Percentiles rank a stretch among this genome's conserved stretches.
phyloP scores from a whole-genome alignment of 1,140 invertebrate genomes.

The Drosophila suzukii region DNA sequence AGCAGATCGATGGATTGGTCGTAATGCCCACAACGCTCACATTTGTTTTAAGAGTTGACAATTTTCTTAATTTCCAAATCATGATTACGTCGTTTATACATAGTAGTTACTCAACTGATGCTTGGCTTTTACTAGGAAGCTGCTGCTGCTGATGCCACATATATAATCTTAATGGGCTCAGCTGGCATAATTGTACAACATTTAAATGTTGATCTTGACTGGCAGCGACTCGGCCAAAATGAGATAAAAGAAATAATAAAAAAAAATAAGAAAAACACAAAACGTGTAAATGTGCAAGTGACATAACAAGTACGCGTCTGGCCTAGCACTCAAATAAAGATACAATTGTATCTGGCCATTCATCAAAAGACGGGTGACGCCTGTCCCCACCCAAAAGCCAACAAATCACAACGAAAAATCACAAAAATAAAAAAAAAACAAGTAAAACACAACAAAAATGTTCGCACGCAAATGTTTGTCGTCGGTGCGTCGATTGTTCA shows the following conservation, averaged over 20 bases:
- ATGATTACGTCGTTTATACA: conserved; percentile 23
- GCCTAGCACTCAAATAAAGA: conserved; percentile 53
- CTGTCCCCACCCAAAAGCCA: neutral
- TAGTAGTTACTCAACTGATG: conserved; percentile 29
- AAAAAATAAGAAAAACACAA: conserved; percentile 2
- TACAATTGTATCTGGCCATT: conserved; percentile 77
- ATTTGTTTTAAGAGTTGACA: conserved; percentile 20
- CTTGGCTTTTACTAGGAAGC: conserved; percentile 21
- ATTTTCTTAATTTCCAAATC: conserved; percentile 46
- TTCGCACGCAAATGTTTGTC: conserved; percentile 68
- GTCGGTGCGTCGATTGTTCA: conserved; percentile 39
- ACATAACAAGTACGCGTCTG: conserved; percentile 66
- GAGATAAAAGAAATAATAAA: conserved; percentile 37
- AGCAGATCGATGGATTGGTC: conserved; percentile 16
- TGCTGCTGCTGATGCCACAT: conserved; percentile 14
- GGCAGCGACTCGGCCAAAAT: conserved; percentile 34
- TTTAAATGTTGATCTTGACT: conserved; percentile 70
- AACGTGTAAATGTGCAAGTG: conserved; percentile 74
- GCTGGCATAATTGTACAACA: conserved; percentile 65
- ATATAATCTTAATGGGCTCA: conserved; percentile 54
- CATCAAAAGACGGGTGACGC: conserved; percentile 37
- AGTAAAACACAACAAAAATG: conserved; percentile 20
- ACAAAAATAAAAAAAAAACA: conserved; percentile 4
- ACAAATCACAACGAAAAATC: conserved; percentile 3
- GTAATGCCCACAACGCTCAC: neutral